Conservation (phyloP, 2,113 vertebrate species). For the Xenotilapia flavipinnis region DNA sequence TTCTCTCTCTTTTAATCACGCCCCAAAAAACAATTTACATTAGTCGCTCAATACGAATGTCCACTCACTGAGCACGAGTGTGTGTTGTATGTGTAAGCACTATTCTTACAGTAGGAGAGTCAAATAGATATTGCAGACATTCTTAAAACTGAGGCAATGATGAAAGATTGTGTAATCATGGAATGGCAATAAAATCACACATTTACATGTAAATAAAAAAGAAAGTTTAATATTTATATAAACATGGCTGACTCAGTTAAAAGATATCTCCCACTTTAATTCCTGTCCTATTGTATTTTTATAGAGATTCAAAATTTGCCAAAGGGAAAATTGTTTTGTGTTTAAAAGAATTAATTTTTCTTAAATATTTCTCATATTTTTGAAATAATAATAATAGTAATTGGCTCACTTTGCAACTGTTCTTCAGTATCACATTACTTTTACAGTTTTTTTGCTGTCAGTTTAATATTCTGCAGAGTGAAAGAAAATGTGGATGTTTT, state of each 20-base stretch:
- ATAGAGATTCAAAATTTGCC: background rate
- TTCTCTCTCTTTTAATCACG: background rate
- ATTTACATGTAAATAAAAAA: background rate
- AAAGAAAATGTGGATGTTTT: background rate
- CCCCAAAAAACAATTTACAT: background rate
- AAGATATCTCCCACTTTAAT: background rate
- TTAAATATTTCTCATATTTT: background rate
- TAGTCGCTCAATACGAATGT: background rate
- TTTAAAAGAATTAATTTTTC: background rate
- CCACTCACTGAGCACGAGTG: background rate
- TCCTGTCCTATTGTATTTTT: background rate
- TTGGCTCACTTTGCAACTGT: background rate
- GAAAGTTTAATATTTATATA: background rate
- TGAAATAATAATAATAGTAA: background rate
- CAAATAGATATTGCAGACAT: background rate
- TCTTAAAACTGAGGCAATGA: background rate
- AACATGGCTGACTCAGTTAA: background rate
- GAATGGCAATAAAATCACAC: background rate
- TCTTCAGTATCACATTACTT: background rate
- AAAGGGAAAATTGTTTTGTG: background rate
- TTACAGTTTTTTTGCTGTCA: background rate
- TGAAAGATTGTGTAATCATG: background rate
- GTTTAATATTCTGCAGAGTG: background rate
- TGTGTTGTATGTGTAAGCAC: background rate
- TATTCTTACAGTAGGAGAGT: background rate